Evolutionary conservation across 2,888 invertebrate genomes (phyloP), one percentile per base, ranked within the genome.

Genomic region (Scaptomyza tumidula): DNA sequence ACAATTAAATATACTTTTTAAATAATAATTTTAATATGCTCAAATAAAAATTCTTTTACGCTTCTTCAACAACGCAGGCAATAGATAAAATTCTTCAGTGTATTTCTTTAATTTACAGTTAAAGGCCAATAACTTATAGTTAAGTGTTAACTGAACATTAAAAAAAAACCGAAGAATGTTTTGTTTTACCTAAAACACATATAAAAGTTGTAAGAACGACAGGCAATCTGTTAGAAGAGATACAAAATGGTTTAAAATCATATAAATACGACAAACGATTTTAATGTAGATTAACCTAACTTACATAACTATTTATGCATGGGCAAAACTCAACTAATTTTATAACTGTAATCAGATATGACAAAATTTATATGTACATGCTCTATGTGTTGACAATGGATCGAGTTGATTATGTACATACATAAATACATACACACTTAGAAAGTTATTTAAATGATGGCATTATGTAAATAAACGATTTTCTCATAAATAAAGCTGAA

Each of bases 241-340:
- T 45, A 50, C 62, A 37, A 70, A 71, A 80, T 80, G 84, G 70
- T 83, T 84, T 56, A 67, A 78, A 84, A 80, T 80, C 81, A 74
- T 78, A 65, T 49, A 72, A 73, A 79, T 75, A 73, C 56, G 50
- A 76, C 46, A 52, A 70, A 78, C 69, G 82, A 80, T 76, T 83
- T 81, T 81, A 80, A 67, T 33, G 61, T 80, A 83, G 65, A 75
- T 63, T 56, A 66, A 57, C 63, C 57, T 41, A 46, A 68, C 53
- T 57, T 31, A 44, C 49, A 58, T 44, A 57, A 45, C 39, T 52
- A 68, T 54, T 59, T 52, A 52, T 76, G 67, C 64, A 63, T 60
- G 52, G 53, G 55, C 37, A 49, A 52, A 62, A 56, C 63, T 72
- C 57, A 56, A 59, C 70, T 67, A 54, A 63, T 48, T 43, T 46